These are phyloP conservation scores for Oncorhynchus nerka DNA, from an alignment of 2,113 vertebrate genomes.

Conservation along the genomic window DNA sequence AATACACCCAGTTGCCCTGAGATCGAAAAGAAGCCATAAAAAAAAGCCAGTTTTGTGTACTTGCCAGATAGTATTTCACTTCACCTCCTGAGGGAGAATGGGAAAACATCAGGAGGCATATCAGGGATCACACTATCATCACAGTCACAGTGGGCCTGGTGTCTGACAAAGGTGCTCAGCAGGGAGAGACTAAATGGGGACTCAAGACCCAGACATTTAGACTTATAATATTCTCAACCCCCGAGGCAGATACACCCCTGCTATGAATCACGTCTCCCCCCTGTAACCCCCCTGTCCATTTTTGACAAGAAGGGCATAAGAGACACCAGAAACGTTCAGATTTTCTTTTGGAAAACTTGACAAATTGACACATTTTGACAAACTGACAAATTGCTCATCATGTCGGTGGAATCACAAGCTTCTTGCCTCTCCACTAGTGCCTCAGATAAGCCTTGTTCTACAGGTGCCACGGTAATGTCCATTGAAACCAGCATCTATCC, in stretches of 20 bases:
- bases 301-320: background rate
- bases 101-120: background rate
- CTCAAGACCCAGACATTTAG: background rate
- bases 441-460: too few species aligned
- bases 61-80: conserved; percentile 3
- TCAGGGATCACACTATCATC: conserved; percentile 10
- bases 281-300: background rate
- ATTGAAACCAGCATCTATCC: background rate
- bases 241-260: background rate
- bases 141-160: conserved; percentile 3
- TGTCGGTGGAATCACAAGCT: too few species aligned
- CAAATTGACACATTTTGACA: too few species aligned
- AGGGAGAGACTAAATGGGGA: background rate
- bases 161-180: background rate
- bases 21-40: conserved; percentile 4
- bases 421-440: too few species aligned
- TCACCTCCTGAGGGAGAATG: background rate
- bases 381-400: too few species aligned
- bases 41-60: background rate
- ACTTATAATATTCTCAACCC: background rate
- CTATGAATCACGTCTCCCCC: background rate
- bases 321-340: too few species aligned
- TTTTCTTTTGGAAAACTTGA: too few species aligned
- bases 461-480: too few species aligned
- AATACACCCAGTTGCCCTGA: background rate